Evolutionary conservation across 2,113 vertebrate genomes (phyloP).

Genomic region (Microcebus tavaratra): DNA sequence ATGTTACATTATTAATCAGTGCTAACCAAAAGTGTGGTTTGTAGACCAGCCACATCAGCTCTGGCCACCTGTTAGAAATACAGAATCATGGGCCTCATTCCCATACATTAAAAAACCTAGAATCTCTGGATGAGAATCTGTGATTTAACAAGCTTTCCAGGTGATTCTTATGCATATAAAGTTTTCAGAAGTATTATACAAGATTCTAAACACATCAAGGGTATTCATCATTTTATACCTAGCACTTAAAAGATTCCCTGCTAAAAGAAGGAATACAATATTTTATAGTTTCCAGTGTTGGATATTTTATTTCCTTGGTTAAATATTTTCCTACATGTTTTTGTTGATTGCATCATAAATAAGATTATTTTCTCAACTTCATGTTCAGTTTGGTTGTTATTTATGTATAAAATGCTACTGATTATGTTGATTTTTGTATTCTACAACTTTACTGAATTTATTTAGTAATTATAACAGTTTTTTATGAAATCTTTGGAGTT

Average conservation of each 20-base stretch:
- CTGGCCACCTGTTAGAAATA: not conserved
- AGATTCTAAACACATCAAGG: not conserved
- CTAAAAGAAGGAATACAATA: not conserved
- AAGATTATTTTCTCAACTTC: not conserved
- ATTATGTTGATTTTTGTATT: not conserved
- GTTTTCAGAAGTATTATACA: not conserved
- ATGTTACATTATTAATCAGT: not conserved
- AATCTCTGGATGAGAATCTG: not conserved
- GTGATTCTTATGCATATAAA: not conserved
- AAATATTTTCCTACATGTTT: not conserved
- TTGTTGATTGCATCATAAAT: not conserved
- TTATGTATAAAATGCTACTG: not conserved
- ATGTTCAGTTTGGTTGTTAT: not conserved
- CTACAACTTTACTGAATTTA: not conserved
- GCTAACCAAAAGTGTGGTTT: not conserved
- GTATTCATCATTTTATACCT: not conserved
- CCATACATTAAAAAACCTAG: not conserved
- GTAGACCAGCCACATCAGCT: not conserved
- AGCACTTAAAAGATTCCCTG: not conserved
- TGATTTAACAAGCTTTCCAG: not conserved
- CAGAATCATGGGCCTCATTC: not conserved
- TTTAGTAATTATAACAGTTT: not conserved
- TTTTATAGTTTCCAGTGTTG: not conserved
- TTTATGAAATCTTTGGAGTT: not conserved
- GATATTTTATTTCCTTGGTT: not conserved